Conservation (phyloP, 2,113 vertebrate species). For the Elephantulus edwardii region DNA sequence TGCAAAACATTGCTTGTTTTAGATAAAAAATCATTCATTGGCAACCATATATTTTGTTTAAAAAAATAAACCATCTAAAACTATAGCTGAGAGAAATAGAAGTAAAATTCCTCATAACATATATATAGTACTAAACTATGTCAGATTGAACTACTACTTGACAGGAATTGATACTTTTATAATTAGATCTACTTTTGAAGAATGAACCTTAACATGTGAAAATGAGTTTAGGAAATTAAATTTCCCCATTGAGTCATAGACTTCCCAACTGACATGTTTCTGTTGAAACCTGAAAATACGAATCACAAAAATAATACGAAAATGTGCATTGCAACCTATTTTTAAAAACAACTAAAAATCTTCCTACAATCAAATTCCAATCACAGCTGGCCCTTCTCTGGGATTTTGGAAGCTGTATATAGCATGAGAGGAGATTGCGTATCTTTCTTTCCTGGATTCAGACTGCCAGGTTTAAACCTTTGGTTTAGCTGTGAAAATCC, state of each 20-base stretch:
- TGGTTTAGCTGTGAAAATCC: no score
- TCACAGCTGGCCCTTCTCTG: no score
- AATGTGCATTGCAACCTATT: background rate
- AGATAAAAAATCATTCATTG: background rate
- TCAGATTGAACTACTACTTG: constrained; percentile 3
- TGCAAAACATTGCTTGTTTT: background rate
- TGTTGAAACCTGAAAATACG: constrained; percentile 17
- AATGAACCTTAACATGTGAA: constrained; percentile 7
- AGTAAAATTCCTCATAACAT: constrained; percentile 6
- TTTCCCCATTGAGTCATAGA: background rate
- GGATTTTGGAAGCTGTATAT: no score
- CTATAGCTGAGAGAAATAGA: background rate
- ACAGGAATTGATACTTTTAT: background rate
- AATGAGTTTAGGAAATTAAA: constrained; percentile 37
- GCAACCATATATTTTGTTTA: background rate
- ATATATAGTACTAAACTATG: background rate
- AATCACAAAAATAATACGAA: background rate
- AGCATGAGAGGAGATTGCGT: no score
- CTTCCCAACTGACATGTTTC: background rate
- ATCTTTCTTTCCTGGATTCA: no score
- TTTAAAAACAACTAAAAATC: no score
- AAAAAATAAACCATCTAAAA: background rate
- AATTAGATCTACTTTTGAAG: constrained; percentile 36
- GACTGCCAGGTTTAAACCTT: no score
- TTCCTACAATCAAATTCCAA: no score